These are phyloP conservation scores for Petrocephalus schoutedeni DNA, from an alignment of 2,797 vertebrate species.

Conservation along the genomic window DNA sequence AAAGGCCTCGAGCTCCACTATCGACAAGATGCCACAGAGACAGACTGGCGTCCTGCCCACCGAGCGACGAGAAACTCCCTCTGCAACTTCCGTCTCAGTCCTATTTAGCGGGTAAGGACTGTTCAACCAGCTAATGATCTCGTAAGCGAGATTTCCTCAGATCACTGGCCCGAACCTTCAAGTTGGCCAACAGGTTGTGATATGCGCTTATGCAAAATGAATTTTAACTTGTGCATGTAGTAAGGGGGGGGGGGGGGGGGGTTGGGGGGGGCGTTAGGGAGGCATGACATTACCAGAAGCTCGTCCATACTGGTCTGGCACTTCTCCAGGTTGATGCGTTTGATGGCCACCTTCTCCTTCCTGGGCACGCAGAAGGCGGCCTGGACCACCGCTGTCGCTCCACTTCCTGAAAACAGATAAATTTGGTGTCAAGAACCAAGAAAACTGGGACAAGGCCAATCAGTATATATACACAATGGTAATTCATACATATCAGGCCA, in stretches of 20 bases:
- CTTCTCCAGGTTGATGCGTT: constrained; percentile 96
- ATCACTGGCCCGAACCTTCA: neutral
- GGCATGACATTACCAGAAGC: constrained; percentile 73
- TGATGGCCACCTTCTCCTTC: constrained; percentile 96
- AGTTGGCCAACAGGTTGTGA: neutral
- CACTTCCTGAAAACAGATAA: constrained; percentile 73
- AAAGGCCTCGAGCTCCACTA: neutral
- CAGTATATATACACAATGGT: neutral
- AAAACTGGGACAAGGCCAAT: neutral
- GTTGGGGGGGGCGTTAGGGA: neutral
- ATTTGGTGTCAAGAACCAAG: neutral
- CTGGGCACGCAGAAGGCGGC: constrained; percentile 85
- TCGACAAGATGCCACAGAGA: neutral
- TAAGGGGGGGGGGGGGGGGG: neutral
- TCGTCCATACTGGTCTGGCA: constrained; percentile 99
- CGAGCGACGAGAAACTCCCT: neutral
- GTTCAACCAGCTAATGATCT: neutral
- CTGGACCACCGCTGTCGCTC: constrained; percentile 94
- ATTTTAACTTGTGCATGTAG: neutral
- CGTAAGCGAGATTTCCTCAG: neutral
- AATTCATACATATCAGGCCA: neutral
- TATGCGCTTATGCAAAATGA: neutral
- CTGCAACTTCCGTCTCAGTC: neutral
- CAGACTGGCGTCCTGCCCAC: neutral
- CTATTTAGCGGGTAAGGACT: neutral